Evolutionary conservation across 1,140 invertebrate species (phyloP).

Genomic region (Caenorhabditis inopinata): DNA sequence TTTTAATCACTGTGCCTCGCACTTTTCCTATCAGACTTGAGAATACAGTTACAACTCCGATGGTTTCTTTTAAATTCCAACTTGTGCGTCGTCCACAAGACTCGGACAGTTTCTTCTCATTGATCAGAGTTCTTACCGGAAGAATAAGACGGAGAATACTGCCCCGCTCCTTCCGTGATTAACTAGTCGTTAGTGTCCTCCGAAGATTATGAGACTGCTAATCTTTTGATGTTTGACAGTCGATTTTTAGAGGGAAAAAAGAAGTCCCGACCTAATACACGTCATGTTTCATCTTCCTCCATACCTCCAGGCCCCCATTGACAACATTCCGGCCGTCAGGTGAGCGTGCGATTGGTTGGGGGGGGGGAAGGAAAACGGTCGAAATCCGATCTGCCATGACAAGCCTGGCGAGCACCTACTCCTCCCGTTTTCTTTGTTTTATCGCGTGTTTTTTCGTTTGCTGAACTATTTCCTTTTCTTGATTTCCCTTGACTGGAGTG

Average conservation of each 20-base stretch:
- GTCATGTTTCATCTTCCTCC: neutral
- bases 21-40: too few species aligned
- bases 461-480: constrained; percentile 17
- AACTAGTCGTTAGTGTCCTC: neutral
- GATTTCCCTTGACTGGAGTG: neutral
- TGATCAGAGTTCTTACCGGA: constrained; percentile 8
- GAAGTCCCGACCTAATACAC: neutral
- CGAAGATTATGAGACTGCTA: constrained; percentile 2
- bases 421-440: constrained; percentile 3
- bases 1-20: too few species aligned
- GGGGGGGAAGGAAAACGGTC: neutral
- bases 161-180: neutral
- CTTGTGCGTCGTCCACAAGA: neutral
- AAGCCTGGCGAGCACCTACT: constrained; percentile 11
- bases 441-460: neutral
- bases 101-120: neutral
- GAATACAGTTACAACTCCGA: too few species aligned
- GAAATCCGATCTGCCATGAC: constrained; percentile 31
- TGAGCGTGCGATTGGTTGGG: too few species aligned
- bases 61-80: neutral
- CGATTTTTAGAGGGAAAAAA: constrained; percentile 3
- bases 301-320: neutral
- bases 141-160: neutral
- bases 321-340: constrained; percentile 15
- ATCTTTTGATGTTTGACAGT: neutral